Evolutionary conservation across 2,888 invertebrate species (phyloP).

Genomic region (Eutolmus rufibarbis): DNA sequence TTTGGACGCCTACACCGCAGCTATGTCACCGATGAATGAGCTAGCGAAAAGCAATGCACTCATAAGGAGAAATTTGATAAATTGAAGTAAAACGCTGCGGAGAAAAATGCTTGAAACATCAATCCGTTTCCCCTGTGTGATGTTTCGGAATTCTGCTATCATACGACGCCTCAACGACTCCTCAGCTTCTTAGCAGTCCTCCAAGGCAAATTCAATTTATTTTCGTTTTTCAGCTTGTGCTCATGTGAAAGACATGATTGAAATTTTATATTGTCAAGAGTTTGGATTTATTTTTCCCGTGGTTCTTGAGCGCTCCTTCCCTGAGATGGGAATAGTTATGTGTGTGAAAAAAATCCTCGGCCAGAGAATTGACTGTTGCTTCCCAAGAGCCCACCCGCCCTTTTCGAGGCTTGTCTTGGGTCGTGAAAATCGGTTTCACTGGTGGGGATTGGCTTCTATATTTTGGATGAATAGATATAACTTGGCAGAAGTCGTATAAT

Average conservation of each 20-base stretch:
- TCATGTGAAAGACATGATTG: constrained; percentile 40
- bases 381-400: neutral
- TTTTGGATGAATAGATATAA: neutral
- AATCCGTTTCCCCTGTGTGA: constrained; percentile 11
- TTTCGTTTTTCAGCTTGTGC: constrained; percentile 39
- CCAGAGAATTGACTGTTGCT: constrained; percentile 30
- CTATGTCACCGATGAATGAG: neutral
- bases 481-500: neutral
- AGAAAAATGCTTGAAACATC: neutral
- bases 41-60: neutral
- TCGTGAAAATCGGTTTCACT: neutral
- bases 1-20: neutral
- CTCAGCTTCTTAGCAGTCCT: neutral
- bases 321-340: constrained; percentile 15
- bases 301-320: neutral
- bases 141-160: constrained; percentile 24
- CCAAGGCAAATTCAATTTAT: constrained; percentile 41
- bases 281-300: constrained; percentile 20
- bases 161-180: constrained; percentile 16
- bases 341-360: neutral
- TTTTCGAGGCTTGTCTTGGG: neutral
- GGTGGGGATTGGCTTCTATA: neutral
- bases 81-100: neutral
- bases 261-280: constrained; percentile 43
- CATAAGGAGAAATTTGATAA: neutral